Evolutionary conservation across 2,888 invertebrate species (phyloP).

Genomic region (Agrochola lota): DNA sequence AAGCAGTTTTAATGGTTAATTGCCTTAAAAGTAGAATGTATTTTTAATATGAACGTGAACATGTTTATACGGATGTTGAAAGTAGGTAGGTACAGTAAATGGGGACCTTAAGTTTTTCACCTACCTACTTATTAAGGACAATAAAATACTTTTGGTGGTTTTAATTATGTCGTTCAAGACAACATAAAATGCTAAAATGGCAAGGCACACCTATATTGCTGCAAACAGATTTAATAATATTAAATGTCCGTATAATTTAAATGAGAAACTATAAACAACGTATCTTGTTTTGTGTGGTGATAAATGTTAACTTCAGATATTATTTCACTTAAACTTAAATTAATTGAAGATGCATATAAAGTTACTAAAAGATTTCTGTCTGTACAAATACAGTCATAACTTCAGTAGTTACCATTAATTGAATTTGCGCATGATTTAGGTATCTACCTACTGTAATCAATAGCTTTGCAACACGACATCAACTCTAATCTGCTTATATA

Average conservation of each 20-base stretch:
- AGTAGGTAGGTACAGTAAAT: slow-evolving; percentile 26
- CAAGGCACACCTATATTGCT: slow-evolving; percentile 29
- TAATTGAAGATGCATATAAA: not conserved
- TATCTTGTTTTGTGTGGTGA: slow-evolving; percentile 2
- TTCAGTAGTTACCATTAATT: slow-evolving; percentile 12
- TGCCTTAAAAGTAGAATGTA: slow-evolving; percentile 29
- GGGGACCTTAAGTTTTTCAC: slow-evolving; percentile 35
- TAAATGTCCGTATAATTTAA: slow-evolving; percentile 37
- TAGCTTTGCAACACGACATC: slow-evolving; percentile 17
- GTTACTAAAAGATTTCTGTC: not conserved
- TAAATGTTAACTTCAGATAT: not conserved
- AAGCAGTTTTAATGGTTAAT: slow-evolving; percentile 16
- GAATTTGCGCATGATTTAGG: slow-evolving; percentile 19
- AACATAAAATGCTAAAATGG: slow-evolving; percentile 47
- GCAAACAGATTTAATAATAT: slow-evolving; percentile 37
- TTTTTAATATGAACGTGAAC: slow-evolving; percentile 40
- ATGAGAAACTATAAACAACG: slow-evolving; percentile 17
- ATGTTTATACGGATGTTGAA: slow-evolving; percentile 52
- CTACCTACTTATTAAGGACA: slow-evolving; percentile 52
- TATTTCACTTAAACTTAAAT: not conserved
- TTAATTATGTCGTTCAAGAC: slow-evolving; percentile 51
- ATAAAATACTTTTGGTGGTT: slow-evolving; percentile 53
- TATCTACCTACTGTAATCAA: not conserved
- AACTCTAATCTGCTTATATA: not conserved
- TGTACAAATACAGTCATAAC: slow-evolving; percentile 10